Percentiles rank a stretch among this genome's conserved stretches.
These are phyloP conservation scores for Poliocrania exsul DNA, from an alignment of 2,797 vertebrate genomes.

Conservation along the genomic window DNA sequence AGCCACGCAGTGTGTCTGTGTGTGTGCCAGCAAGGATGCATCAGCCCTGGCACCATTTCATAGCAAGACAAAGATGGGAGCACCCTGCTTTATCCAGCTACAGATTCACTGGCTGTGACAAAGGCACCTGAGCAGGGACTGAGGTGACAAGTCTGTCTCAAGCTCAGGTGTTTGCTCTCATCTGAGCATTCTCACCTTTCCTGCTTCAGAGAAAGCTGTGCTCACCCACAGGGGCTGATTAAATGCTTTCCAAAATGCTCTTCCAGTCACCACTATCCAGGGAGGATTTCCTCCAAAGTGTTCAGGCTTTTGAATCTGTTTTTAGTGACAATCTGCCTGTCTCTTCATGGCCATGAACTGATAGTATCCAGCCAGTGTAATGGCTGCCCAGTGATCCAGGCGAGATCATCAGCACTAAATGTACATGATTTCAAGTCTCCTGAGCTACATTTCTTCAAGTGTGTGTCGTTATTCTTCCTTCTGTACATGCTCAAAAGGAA, in stretches of 20 bases:
- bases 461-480: conserved; percentile 1
- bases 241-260: neutral
- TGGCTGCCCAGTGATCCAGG: neutral
- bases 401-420: neutral
- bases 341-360: neutral
- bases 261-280: neutral
- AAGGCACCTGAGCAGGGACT: neutral
- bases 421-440: conserved; percentile 5
- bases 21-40: neutral
- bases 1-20: accelerated
- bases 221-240: accelerated
- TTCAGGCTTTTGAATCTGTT: neutral
- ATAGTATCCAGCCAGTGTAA: neutral
- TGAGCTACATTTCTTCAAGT: conserved; percentile 32
- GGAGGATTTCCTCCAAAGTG: neutral
- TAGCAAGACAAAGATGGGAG: neutral
- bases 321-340: neutral
- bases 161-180: neutral
- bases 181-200: neutral
- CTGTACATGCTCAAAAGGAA: neutral
- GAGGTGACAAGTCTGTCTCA: neutral
- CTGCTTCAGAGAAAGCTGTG: neutral
- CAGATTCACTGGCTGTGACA: neutral
- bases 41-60: neutral
- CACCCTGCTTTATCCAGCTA: neutral